Percentiles rank a stretch among this genome's conserved stretches.
phyloP scores from a whole-genome alignment of 2,113 vertebrate genomes.

The Miniopterus natalensis region DNA sequence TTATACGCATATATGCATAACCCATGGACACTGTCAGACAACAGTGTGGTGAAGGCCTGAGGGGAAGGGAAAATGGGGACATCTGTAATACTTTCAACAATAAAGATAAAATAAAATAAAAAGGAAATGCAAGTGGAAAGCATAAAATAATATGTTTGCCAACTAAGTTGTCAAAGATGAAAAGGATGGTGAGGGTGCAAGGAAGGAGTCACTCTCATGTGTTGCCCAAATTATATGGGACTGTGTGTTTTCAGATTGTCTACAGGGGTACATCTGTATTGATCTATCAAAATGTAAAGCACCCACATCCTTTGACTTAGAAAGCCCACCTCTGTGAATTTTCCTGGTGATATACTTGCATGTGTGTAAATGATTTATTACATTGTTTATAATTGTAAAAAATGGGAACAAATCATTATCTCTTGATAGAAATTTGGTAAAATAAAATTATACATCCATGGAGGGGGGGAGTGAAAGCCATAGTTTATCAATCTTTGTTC shows the following conservation, averaged over 20 bases:
- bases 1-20: too few species aligned
- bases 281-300: not conserved
- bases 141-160: not conserved
- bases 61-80: too few species aligned
- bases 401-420: constrained; percentile 24
- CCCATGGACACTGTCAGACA: too few species aligned
- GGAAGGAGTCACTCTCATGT: not conserved
- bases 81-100: too few species aligned
- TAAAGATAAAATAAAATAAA: not conserved
- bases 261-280: not conserved
- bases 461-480: not conserved
- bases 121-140: not conserved
- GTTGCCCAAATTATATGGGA: not conserved
- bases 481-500: not conserved
- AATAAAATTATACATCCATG: not conserved
- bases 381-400: not conserved
- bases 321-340: not conserved
- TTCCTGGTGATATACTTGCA: not conserved
- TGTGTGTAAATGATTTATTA: constrained; percentile 14
- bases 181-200: not conserved
- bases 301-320: not conserved
- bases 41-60: too few species aligned
- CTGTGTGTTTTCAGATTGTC: not conserved
- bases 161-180: not conserved
- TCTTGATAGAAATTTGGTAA: not conserved